phyloP scores from a whole-genome alignment of 2,888 invertebrate genomes.

The Macrophya alboannulata region DNA sequence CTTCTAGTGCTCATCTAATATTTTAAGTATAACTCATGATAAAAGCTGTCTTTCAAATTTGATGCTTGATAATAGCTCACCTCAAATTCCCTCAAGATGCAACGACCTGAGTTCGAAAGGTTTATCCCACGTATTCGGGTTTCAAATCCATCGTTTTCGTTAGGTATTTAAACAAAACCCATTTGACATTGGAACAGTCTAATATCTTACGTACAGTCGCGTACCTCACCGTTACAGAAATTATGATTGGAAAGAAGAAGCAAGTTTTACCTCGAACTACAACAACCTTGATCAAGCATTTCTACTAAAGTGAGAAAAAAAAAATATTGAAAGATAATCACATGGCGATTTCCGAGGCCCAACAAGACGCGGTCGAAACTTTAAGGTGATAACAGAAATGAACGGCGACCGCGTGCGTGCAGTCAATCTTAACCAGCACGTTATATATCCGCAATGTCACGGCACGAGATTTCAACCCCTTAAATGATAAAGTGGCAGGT shows the following conservation, averaged over 20 bases:
- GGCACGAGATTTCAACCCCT: background rate
- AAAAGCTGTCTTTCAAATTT: background rate
- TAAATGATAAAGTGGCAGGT: background rate
- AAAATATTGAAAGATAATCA: background rate
- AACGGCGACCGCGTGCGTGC: constrained; percentile 24
- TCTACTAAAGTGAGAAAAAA: background rate
- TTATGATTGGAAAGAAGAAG: background rate
- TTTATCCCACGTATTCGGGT: background rate
- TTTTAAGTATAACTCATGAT: background rate
- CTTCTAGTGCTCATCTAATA: background rate
- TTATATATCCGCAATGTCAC: constrained; percentile 22
- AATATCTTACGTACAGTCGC: background rate
- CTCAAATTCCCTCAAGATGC: background rate
- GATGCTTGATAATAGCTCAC: background rate
- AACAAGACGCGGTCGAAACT: background rate
- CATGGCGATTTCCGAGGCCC: background rate
- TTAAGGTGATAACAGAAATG: background rate
- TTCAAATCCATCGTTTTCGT: background rate
- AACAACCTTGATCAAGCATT: constrained; percentile 1
- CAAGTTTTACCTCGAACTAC: background rate
- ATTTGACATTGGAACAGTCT: background rate
- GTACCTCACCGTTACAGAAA: background rate
- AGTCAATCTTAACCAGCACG: background rate
- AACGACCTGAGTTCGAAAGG: background rate
- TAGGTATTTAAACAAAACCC: background rate